Percentiles rank a stretch among this genome's conserved stretches.
These are phyloP conservation scores for Phataginus tetradactyla DNA, from an alignment of 2,797 vertebrate species.

Conservation along the genomic window DNA sequence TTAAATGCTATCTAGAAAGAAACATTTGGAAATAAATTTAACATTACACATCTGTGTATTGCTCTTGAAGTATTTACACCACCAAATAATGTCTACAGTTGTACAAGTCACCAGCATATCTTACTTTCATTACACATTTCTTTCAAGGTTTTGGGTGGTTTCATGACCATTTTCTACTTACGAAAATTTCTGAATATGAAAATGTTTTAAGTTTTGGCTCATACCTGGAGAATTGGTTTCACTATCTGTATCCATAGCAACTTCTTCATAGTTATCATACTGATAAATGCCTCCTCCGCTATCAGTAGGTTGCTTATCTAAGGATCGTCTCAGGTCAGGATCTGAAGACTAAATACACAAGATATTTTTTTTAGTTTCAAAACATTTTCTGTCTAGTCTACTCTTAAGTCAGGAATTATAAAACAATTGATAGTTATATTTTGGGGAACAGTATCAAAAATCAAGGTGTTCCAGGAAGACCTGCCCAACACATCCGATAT, in stretches of 20 bases:
- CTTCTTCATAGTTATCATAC: slow-evolving; percentile 99
- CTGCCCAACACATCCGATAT: neutral
- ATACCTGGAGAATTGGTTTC: slow-evolving; percentile 97
- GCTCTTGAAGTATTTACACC: slow-evolving; percentile 25
- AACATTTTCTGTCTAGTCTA: slow-evolving; percentile 29
- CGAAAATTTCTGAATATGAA: neutral
- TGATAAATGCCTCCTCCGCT: slow-evolving; percentile 96
- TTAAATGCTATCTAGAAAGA: slow-evolving; percentile 13
- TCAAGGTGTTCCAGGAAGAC: slow-evolving; percentile 3
- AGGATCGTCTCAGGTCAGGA: slow-evolving; percentile 92
- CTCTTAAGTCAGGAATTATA: slow-evolving; percentile 22
- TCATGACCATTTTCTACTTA: slow-evolving; percentile 29
- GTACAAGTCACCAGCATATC: slow-evolving; percentile 38
- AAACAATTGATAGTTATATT: slow-evolving; percentile 50
- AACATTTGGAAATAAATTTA: slow-evolving; percentile 49
- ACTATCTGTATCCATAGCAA: slow-evolving; percentile 99
- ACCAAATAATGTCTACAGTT: slow-evolving; percentile 22
- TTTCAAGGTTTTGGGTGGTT: slow-evolving; percentile 32
- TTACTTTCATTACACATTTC: slow-evolving; percentile 41
- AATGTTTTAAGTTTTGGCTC: slow-evolving; percentile 60
- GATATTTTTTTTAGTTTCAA: slow-evolving; percentile 59
- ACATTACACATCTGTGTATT: slow-evolving; percentile 14
- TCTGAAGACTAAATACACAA: slow-evolving; percentile 91
- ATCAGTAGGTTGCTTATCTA: slow-evolving; percentile 92
- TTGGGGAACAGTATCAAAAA: slow-evolving; percentile 32